phyloP scores from a whole-genome alignment of 1,140 invertebrate genomes.

The Phthorimaea operculella region DNA sequence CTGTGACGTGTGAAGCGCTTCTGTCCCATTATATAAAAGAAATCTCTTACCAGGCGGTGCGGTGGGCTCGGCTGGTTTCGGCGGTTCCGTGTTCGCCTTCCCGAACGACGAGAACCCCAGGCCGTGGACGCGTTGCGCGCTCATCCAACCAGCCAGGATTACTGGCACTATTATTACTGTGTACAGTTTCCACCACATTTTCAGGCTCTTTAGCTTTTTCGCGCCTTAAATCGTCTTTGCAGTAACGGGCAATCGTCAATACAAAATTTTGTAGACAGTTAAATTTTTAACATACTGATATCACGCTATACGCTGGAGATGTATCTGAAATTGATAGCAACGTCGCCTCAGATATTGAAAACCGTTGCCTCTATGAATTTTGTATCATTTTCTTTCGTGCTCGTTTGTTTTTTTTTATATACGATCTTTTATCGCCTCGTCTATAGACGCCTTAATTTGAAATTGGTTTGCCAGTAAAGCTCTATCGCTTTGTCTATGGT shows the following conservation, averaged over 20 bases:
- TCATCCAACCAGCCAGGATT: conserved; percentile 25
- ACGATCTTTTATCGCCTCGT: background rate
- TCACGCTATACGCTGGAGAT: no score
- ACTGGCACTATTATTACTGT: conserved; percentile 13
- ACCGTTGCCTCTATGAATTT: no score
- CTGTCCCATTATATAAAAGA: conserved; percentile 6
- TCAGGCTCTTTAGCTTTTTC: background rate
- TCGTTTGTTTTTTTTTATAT: no score
- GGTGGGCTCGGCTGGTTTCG: conserved; percentile 44
- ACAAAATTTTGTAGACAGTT: no score
- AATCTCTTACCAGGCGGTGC: conserved; percentile 48
- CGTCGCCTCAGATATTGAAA: no score
- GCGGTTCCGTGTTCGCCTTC: conserved; percentile 50
- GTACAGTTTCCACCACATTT: conserved; percentile 19
- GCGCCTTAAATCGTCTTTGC: background rate
- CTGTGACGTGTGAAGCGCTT: background rate
- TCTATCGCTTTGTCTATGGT: conserved; percentile 21
- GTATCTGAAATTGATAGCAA: no score
- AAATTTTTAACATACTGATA: no score
- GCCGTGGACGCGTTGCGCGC: conserved; percentile 23
- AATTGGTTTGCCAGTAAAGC: background rate
- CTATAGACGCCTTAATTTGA: background rate
- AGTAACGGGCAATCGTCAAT: no score
- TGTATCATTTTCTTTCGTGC: no score
- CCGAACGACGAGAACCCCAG: conserved; percentile 58